phyloP scores from a whole-genome alignment of 1,140 invertebrate genomes.

The Hetaerina americana region DNA sequence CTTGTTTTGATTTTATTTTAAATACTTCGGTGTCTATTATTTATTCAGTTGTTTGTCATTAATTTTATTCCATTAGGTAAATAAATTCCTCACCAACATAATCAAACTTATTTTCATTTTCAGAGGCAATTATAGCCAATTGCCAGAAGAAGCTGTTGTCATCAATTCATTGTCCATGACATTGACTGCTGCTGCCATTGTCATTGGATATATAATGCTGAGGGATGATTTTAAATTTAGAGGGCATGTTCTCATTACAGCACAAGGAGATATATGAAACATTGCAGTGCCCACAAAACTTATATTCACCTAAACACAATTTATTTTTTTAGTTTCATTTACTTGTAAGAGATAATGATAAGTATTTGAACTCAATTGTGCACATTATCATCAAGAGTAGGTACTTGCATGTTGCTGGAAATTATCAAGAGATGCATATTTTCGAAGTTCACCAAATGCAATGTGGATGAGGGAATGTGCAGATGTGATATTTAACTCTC shows the following conservation, averaged over 20 bases:
- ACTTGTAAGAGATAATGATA: no score
- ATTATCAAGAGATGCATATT: no score
- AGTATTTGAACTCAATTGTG: no score
- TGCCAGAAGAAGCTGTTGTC: conserved; percentile 28
- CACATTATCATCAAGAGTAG: no score
- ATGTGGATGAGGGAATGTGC: no score
- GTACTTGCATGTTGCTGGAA: no score
- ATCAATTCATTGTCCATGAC: conserved; percentile 31
- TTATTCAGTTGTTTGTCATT: neutral
- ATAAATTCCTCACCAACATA: neutral
- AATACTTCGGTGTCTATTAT: neutral
- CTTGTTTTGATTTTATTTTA: neutral
- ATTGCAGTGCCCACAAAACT: no score
- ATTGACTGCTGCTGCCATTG: conserved; percentile 28
- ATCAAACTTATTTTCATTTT: conserved; percentile 7
- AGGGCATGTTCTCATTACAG: conserved; percentile 31
- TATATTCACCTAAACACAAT: no score
- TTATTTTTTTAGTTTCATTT: no score
- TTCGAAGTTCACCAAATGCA: no score
- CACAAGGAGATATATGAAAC: conserved; percentile 15
- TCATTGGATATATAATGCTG: conserved; percentile 33
- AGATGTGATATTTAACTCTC: no score
- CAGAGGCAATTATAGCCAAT: conserved; percentile 19
- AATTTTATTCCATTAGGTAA: neutral
- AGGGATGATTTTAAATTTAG: conserved; percentile 31